Percentiles rank a stretch among this genome's conserved stretches.
phyloP scores from a whole-genome alignment of 2,113 vertebrate genomes.

The Hepsetus odoe region DNA sequence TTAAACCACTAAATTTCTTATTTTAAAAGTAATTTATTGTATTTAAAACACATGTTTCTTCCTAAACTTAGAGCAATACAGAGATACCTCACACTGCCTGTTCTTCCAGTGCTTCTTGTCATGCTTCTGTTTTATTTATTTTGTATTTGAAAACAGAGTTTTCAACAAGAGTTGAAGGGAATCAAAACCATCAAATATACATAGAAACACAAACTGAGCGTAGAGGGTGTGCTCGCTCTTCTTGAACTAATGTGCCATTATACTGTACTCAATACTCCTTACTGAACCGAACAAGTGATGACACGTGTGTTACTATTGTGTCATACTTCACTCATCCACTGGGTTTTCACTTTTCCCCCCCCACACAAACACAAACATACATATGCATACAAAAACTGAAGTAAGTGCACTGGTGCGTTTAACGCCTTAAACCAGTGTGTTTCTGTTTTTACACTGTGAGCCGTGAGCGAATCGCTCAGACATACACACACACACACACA shows the following conservation, averaged over 20 bases:
- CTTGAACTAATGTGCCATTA: not conserved
- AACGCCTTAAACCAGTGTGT: not conserved
- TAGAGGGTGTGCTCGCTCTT: not conserved
- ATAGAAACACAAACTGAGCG: not conserved
- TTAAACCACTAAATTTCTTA: constrained; percentile 80
- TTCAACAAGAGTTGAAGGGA: not conserved
- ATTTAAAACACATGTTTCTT: constrained; percentile 51
- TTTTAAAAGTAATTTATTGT: constrained; percentile 57
- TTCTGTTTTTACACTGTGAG: constrained; percentile 18
- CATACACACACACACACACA: not conserved
- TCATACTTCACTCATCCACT: not conserved
- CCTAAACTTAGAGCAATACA: constrained; percentile 91
- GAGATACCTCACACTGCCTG: constrained; percentile 85
- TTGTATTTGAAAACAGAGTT: constrained; percentile 14
- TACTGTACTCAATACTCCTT: not conserved
- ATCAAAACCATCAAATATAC: constrained; percentile 4
- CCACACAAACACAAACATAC: not conserved
- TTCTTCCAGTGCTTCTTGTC: constrained; percentile 67
- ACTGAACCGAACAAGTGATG: not conserved
- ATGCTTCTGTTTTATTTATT: constrained; percentile 20
- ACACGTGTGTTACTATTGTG: not conserved
- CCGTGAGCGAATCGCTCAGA: not conserved
- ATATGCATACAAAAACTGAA: not conserved
- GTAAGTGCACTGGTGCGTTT: not conserved
- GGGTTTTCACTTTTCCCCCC: not conserved